Conservation (phyloP, 2,888 invertebrate species). For the Sphecodes monilicornis region DNA sequence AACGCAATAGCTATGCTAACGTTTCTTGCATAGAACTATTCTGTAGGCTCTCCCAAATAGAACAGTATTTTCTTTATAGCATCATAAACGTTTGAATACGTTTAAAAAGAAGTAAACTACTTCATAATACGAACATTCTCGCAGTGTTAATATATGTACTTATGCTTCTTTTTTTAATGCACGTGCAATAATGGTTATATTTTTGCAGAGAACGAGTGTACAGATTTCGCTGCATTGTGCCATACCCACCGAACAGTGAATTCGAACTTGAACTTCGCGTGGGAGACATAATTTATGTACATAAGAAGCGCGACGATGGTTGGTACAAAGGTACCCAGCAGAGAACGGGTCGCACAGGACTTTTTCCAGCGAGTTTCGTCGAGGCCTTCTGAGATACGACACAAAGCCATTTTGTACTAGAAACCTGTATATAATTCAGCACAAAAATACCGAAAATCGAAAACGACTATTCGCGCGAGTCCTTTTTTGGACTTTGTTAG, state of each 20-base stretch:
- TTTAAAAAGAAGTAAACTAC: neutral
- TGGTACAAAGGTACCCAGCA: constrained; percentile 98
- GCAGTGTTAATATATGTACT: neutral
- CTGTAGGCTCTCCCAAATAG: neutral
- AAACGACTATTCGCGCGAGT: constrained; percentile 2
- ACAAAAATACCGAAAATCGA: constrained; percentile 1
- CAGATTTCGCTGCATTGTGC: constrained; percentile 96
- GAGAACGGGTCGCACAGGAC: constrained; percentile 95
- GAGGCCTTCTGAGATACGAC: constrained; percentile 87
- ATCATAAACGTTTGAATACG: neutral
- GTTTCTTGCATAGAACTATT: neutral
- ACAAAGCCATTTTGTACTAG: constrained; percentile 80
- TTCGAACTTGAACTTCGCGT: constrained; percentile 95
- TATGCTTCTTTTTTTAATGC: neutral
- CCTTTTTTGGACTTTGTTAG: constrained; percentile 15
- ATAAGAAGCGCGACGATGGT: constrained; percentile 96
- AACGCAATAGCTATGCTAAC: neutral
- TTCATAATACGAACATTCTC: neutral
- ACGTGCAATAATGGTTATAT: constrained; percentile 13
- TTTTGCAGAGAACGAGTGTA: constrained; percentile 79
- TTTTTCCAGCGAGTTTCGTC: constrained; percentile 98
- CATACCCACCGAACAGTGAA: constrained; percentile 97
- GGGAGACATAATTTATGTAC: constrained; percentile 96
- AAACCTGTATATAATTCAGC: constrained; percentile 83
- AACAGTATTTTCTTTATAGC: neutral